A percentile compares a stretch with the other conserved stretches of the same genome.
Evolutionary conservation across 92 coral and sea anemone genomes (phyloP).

Genomic region (Epizoanthus stellaris): DNA sequence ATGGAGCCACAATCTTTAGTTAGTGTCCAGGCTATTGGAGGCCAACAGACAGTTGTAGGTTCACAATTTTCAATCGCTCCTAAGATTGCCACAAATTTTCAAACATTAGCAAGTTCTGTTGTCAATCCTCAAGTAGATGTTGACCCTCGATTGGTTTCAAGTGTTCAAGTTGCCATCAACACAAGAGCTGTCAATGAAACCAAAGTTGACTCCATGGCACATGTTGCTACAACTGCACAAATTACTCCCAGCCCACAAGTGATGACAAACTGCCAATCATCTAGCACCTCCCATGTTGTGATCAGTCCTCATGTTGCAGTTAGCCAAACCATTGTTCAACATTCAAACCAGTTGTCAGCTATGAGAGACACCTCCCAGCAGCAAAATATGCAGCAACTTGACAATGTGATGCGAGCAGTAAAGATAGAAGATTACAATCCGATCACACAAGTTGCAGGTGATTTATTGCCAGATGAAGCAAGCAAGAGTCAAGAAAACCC

Average conservation of each 20-base stretch:
- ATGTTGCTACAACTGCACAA: not conserved
- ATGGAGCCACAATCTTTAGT: not conserved
- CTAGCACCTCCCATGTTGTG: not conserved
- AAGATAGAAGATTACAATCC: conserved; percentile 40
- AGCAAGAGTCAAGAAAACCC: conserved; percentile 2
- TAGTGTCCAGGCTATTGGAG: not conserved
- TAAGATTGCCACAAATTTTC: not conserved
- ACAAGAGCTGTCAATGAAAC: not conserved
- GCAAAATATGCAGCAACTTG: conserved; percentile 19
- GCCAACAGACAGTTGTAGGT: not conserved
- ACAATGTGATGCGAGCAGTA: conserved; percentile 5
- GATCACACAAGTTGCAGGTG: not conserved
- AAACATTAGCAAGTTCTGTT: not conserved
- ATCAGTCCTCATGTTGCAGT: not conserved
- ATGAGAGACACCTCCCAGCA: not conserved
- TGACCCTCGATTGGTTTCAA: not conserved
- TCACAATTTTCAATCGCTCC: conserved; percentile 14
- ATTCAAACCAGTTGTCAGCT: not conserved
- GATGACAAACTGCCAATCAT: not conserved
- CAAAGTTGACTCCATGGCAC: not conserved
- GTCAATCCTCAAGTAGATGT: not conserved
- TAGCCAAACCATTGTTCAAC: not conserved
- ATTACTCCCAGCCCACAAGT: not conserved
- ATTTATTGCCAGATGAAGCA: not conserved
- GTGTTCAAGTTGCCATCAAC: not conserved